Percentiles rank a stretch among this genome's conserved stretches.
These are phyloP conservation scores for Sphaerophoria rueppellii DNA, from an alignment of 2,888 invertebrate species.

Conservation along the genomic window DNA sequence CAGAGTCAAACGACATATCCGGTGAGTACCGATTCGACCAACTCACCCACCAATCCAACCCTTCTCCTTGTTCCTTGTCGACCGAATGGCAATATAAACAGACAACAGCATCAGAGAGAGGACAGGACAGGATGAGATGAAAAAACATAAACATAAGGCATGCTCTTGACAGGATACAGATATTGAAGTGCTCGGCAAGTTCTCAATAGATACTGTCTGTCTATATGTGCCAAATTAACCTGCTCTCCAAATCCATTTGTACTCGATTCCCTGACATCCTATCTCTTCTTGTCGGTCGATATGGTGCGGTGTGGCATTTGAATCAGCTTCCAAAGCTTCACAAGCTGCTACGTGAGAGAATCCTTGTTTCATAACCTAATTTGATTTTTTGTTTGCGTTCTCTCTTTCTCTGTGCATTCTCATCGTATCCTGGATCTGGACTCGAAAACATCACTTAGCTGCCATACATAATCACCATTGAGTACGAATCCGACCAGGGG, in stretches of 20 bases:
- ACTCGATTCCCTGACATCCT: conserved; percentile 31
- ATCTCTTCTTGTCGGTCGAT: conserved; percentile 66
- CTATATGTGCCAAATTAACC: conserved; percentile 64
- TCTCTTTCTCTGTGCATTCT: conserved; percentile 47
- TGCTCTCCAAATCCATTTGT: conserved; percentile 61
- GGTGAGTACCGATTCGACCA: conserved; percentile 83
- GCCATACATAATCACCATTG: conserved; percentile 83
- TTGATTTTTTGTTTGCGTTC: conserved; percentile 62
- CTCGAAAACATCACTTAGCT: conserved; percentile 82
- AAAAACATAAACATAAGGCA: conserved; percentile 30
- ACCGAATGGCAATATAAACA: conserved; percentile 2
- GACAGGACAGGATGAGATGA: background rate
- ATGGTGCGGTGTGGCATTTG: background rate
- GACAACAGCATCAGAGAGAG: conserved; percentile 1
- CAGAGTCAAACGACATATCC: conserved; percentile 89
- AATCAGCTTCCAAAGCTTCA: background rate
- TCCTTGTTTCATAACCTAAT: conserved; percentile 68
- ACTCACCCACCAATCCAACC: conserved; percentile 16
- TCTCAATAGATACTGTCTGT: background rate
- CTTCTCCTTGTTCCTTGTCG: background rate
- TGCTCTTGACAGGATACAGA: conserved; percentile 68
- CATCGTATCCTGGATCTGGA: conserved; percentile 78
- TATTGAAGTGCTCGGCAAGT: conserved; percentile 42
- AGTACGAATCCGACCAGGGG: conserved; percentile 85
- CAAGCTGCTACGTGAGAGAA: conserved; percentile 63